These are phyloP conservation scores for Ichneumoninae sp. DNA, from an alignment of 2,888 invertebrate genomes.

Conservation along the genomic window DNA sequence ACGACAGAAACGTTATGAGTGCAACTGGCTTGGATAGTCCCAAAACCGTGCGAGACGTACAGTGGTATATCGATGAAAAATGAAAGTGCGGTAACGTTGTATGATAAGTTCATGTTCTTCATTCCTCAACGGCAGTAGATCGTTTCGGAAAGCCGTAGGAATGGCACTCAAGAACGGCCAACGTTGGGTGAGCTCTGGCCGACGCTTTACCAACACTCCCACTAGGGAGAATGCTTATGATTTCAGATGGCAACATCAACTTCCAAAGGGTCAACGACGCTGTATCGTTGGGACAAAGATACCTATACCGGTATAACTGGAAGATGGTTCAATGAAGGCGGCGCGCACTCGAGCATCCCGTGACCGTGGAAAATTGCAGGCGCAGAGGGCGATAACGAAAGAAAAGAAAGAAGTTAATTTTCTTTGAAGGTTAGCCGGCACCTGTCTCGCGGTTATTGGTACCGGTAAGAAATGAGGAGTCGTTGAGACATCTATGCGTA, in stretches of 20 bases:
- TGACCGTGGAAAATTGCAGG: neutral
- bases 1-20: too few relatives aligned
- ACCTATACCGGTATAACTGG: neutral
- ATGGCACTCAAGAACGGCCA: too few relatives aligned
- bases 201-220: too few relatives aligned
- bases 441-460: conserved; percentile 49
- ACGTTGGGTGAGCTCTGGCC: too few relatives aligned
- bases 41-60: too few relatives aligned
- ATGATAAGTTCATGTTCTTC: too few relatives aligned
- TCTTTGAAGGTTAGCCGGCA: conserved; percentile 55
- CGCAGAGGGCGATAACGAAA: neutral
- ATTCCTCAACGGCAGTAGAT: too few relatives aligned
- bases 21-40: too few relatives aligned
- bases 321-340: neutral
- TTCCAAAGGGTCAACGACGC: neutral
- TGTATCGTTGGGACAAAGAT: neutral
- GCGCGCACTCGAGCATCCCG: neutral
- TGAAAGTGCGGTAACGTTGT: too few relatives aligned
- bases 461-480: conserved; percentile 51
- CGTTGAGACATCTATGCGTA: conserved; percentile 19
- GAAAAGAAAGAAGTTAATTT: conserved; percentile 6
- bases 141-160: too few relatives aligned
- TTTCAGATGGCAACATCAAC: neutral
- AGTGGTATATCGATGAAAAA: too few relatives aligned
- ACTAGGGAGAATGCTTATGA: neutral